Evolutionary conservation across 2,113 vertebrate species (phyloP).

Genomic region (Muntiacus reevesi): DNA sequence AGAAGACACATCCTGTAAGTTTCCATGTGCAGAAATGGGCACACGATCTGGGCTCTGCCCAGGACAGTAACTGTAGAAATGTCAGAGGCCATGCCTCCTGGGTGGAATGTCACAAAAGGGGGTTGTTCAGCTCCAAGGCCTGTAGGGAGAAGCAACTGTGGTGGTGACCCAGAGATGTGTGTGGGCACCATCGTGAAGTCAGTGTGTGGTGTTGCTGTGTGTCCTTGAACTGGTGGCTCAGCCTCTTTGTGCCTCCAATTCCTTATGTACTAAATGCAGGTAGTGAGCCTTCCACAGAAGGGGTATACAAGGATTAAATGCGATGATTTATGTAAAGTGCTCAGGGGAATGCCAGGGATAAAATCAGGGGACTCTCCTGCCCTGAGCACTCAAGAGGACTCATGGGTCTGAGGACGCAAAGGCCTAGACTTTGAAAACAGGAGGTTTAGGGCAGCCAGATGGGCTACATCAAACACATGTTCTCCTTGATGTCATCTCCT

Average conservation of each 20-base stretch:
- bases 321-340: neutral
- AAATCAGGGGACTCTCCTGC: neutral
- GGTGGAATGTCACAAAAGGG: neutral
- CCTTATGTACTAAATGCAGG: neutral
- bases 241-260: neutral
- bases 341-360: neutral
- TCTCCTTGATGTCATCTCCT: neutral
- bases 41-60: neutral
- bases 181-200: accelerated
- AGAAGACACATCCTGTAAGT: constrained; percentile 90
- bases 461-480: neutral
- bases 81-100: too few relatives aligned
- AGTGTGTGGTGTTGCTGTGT: neutral
- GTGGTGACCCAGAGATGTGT: accelerated
- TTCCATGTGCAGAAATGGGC: accelerated
- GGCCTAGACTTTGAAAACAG: neutral
- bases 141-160: accelerated
- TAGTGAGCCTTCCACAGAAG: neutral
- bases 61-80: neutral
- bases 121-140: neutral
- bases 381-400: neutral
- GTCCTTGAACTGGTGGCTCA: neutral
- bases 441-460: neutral
- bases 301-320: neutral
- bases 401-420: neutral